Base-by-base conservation (phyloP, 2,797 vertebrate species). In the Notolepis coatsorum region DNA sequence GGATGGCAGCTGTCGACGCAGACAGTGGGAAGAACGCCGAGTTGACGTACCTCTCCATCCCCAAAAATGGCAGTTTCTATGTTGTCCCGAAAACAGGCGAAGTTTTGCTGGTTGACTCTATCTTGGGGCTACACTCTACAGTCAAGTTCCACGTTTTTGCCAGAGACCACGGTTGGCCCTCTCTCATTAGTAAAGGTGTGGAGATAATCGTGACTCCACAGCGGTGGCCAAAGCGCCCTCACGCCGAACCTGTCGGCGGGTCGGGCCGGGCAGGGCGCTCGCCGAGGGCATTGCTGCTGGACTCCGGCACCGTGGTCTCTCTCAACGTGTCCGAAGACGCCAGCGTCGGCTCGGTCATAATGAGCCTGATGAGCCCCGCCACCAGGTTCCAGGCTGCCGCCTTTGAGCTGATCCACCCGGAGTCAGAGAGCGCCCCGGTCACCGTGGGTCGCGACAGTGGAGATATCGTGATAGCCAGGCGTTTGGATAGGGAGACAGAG, bases 1-100 rank as follows among this genome's bases (percentile, higher is more conserved):
- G 74, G 72, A 91, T 92, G 59, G 71, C 74, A 25, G 94, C 95
- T 2, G 70, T 79, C 4, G 95, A 96, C 58, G 80, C 85, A 5
- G 95, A 96, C 87, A 91, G 91, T 51, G 95, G 94, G 6, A 91
- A 88, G 68, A 96, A 96, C 88, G 94, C 92, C 3, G 93, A 95
- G 79, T 66, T 96, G 66, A 93, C 94, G 8, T 96, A 95, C 76
- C 77, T 88, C 6, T 92, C 93, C 17, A 53, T 81, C 13, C 95
- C 94, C 53, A 79, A 61, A 67, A 94, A 94, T 71, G 88, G 91
- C 51, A 92, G 91, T 72, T 95, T 96, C 84, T 96, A 95, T 45
- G 94, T 96, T 37, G 94, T 95, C 49, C 95, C 95, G 18, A 95
- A 95, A 85, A 96, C 94, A 3, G 95, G 95, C 3, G 93, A 95